These are phyloP conservation scores for Pecten maximus DNA, from an alignment of 2,888 invertebrate species.

Conservation along the genomic window DNA sequence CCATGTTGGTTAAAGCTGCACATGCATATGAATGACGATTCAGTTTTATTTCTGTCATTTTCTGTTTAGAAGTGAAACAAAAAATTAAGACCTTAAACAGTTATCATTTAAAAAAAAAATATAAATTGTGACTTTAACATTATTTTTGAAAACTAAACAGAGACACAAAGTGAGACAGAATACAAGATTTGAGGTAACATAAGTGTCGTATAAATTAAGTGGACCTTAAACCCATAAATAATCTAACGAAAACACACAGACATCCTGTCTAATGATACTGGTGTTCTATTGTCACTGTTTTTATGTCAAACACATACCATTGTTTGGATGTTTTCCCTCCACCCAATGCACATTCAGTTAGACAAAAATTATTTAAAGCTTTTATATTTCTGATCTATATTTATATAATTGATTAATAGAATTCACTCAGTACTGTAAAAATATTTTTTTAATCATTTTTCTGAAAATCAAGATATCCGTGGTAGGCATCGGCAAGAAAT, in stretches of 20 bases:
- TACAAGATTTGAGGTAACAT: constrained; percentile 14
- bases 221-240: neutral
- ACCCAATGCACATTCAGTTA: neutral
- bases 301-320: neutral
- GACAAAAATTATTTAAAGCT: neutral
- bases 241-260: neutral
- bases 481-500: constrained; percentile 23
- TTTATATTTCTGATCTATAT: neutral
- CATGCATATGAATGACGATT: too few species aligned
- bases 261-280: neutral
- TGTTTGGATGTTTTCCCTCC: neutral
- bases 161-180: neutral
- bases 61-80: too few species aligned
- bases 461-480: neutral
- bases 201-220: neutral
- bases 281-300: neutral
- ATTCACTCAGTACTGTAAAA: neutral
- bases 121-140: neutral
- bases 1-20: too few species aligned
- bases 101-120: too few species aligned
- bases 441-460: neutral
- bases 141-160: neutral
- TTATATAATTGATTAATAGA: neutral
- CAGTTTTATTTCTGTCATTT: too few species aligned
- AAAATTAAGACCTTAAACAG: too few species aligned